Evolutionary conservation across 2,797 vertebrate species (phyloP).

Genomic region (Sebastes minor): DNA sequence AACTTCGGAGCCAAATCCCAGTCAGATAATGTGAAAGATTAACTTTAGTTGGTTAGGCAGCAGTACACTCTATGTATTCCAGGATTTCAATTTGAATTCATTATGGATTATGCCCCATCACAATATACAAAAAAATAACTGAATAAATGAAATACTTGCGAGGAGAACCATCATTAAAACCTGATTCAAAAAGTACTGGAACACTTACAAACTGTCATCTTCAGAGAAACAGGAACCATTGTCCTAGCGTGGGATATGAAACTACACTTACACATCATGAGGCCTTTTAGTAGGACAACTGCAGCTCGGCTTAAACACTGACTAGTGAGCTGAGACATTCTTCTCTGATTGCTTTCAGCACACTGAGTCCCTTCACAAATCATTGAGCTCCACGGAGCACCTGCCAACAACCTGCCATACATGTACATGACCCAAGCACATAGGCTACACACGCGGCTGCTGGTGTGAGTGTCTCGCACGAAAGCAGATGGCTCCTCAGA

Average conservation of each 20-base stretch:
- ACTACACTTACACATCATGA: neutral
- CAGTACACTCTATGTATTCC: neutral
- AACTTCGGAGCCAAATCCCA: slow-evolving; percentile 6
- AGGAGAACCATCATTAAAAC: neutral
- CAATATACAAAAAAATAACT: neutral
- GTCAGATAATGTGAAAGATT: slow-evolving; percentile 31
- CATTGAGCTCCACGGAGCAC: slow-evolving; percentile 31
- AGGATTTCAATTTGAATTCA: neutral
- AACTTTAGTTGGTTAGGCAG: neutral
- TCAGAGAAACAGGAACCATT: slow-evolving; percentile 7
- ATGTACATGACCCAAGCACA: slow-evolving; percentile 16
- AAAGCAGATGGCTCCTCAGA: slow-evolving; percentile 68
- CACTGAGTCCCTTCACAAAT: slow-evolving; percentile 21
- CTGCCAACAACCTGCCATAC: slow-evolving; percentile 53
- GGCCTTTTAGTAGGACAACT: slow-evolving; percentile 9
- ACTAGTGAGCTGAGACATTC: slow-evolving; percentile 8
- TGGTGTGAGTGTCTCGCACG: slow-evolving; percentile 1
- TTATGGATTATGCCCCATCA: neutral
- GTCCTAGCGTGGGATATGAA: slow-evolving; percentile 6
- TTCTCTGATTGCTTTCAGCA: neutral
- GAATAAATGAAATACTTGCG: neutral
- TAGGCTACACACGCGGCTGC: slow-evolving; percentile 45
- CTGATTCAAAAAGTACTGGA: neutral
- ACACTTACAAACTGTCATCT: neutral
- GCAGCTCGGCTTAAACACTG: slow-evolving; percentile 24